phyloP scores from a whole-genome alignment of 2,888 invertebrate genomes.

The Acrocyrtus sp. region DNA sequence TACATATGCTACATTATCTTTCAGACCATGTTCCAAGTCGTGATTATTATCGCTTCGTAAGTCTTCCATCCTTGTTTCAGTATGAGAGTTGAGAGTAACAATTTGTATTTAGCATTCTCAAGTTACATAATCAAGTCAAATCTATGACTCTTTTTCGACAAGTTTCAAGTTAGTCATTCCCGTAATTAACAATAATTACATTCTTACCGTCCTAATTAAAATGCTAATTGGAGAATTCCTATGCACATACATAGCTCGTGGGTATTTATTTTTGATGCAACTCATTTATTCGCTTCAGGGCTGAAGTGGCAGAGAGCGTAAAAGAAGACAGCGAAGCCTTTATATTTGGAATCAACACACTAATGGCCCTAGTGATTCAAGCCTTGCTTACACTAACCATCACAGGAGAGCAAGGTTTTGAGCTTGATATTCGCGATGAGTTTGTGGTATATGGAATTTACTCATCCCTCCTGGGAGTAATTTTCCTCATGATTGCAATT shows the following conservation, averaged over 20 bases:
- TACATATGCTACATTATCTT: slow-evolving; percentile 81
- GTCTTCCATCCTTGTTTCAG: slow-evolving; percentile 53
- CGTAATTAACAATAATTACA: too few species aligned
- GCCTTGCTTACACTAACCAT: slow-evolving; percentile 79
- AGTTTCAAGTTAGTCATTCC: too few species aligned
- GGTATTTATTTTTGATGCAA: neutral
- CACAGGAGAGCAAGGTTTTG: slow-evolving; percentile 66
- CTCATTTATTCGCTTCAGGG: slow-evolving; percentile 71
- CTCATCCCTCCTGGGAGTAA: slow-evolving; percentile 72
- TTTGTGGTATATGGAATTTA: slow-evolving; percentile 76
- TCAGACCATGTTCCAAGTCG: slow-evolving; percentile 81
- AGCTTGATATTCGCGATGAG: slow-evolving; percentile 60
- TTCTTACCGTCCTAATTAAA: neutral
- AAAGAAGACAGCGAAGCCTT: slow-evolving; percentile 87
- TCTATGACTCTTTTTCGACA: too few species aligned
- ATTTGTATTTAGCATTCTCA: too few species aligned
- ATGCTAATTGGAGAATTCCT: neutral
- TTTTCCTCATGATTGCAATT: slow-evolving; percentile 70
- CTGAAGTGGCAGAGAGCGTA: slow-evolving; percentile 85
- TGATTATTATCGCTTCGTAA: slow-evolving; percentile 79
- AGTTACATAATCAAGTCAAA: too few species aligned
- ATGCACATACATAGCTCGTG: neutral
- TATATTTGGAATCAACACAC: slow-evolving; percentile 89
- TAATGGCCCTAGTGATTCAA: slow-evolving; percentile 81
- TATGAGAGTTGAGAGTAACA: neutral